Evolutionary conservation across 2,888 invertebrate genomes (phyloP).

Genomic region (Scaeva pyrastri): DNA sequence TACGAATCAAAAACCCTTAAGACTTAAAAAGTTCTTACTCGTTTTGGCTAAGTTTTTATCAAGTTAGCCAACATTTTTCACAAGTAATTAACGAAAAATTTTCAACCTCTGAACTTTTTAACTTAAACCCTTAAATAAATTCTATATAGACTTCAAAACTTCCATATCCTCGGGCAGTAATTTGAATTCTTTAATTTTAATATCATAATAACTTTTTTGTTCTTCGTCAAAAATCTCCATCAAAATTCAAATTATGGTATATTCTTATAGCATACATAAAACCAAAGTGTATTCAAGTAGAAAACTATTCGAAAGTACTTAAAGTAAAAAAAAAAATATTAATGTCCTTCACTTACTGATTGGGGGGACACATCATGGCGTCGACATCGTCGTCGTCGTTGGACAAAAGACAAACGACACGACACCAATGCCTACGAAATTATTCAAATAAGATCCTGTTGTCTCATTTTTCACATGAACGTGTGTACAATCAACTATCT

Average conservation of each 20-base stretch:
- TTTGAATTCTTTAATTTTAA: background rate
- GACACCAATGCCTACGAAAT: background rate
- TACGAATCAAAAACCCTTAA: no score
- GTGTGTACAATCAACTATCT: conserved; percentile 51
- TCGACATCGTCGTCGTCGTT: background rate
- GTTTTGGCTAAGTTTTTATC: no score
- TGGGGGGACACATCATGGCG: conserved; percentile 9
- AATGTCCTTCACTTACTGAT: background rate
- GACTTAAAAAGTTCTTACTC: no score
- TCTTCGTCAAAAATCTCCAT: background rate
- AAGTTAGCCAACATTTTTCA: no score
- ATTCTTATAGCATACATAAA: no score
- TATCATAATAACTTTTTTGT: background rate
- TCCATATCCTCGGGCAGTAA: background rate
- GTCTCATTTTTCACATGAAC: conserved; percentile 46
- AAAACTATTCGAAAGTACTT: background rate
- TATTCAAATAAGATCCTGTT: conserved; percentile 62
- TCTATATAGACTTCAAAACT: background rate
- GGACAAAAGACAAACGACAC: background rate
- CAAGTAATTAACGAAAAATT: no score
- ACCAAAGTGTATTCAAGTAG: conserved; percentile 18
- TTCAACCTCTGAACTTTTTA: no score
- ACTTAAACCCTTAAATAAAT: no score
- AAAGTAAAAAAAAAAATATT: background rate
- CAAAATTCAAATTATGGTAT: conserved; percentile 4